Base-by-base conservation (phyloP, 2,888 invertebrate genomes). In the Molanna angustata region DNA sequence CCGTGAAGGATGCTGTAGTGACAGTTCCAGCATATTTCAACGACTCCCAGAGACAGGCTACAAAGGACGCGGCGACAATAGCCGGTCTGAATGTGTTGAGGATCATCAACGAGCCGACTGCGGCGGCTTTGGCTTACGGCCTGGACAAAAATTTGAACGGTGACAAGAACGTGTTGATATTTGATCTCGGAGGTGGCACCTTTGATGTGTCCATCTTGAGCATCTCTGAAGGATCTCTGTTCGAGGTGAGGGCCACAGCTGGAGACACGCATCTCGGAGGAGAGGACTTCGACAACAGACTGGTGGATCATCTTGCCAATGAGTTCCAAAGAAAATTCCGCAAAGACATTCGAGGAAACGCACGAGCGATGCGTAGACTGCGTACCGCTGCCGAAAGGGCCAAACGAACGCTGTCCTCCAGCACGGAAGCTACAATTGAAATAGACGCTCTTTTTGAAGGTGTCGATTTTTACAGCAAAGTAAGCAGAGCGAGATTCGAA, bases 191-290 rank as follows among this genome's bases (percentile, higher is more conserved):
- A 13, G 80, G 80, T 19, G 80, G 80, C 20, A 89, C 89, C 13
- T 89, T 91, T 67, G 90, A 91, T 71, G 90, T 91, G 2, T 90
- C 90, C 44, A 83, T 91, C 57, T 72, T 92, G 39, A 87, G 88
- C 44, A 90, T 91, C 66, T 89, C 88, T 66, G 89, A 90, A 69
- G 80, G 88, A 1, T 80, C 80, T 1, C 66, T 82, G 19, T 90
- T 90, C 66, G 88, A 90, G 69, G 92, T 90, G 3, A 86, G 83
- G 67, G 78, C 91, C 1, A 92, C 90, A 2, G 88, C 89, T 22
- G 90, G 90, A 22, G 91, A 92, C 66, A 91, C 91, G 3, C 91
- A 90, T 66, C 76, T 90, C 47, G 89, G 89, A 17, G 88, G 88
- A 9, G 88, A 88, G 67, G 84, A 88, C 69, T 80, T 79, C 56